Evolutionary conservation across 2,797 vertebrate species (phyloP).

Genomic region (Etheostoma perlongum): DNA sequence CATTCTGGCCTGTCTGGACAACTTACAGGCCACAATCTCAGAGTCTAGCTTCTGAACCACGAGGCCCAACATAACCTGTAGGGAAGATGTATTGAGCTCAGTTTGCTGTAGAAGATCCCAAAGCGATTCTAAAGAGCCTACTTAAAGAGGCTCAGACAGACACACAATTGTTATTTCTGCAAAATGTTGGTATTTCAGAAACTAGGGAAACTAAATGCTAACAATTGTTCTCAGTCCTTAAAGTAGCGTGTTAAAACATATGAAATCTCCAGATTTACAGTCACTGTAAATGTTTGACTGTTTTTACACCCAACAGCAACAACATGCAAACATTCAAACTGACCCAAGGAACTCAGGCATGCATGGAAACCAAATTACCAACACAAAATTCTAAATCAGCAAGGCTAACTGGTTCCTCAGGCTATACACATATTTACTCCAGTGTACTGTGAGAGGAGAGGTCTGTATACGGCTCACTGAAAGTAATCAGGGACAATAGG

Average conservation of each 20-base stretch:
- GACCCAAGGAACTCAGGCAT: neutral
- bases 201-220: neutral
- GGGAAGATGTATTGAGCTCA: neutral
- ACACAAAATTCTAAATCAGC: neutral
- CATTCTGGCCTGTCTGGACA: constrained; percentile 63
- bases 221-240: neutral
- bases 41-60: constrained; percentile 17
- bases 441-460: constrained; percentile 16
- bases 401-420: constrained; percentile 14
- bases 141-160: constrained; percentile 4
- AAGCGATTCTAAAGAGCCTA: neutral
- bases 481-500: constrained; percentile 62
- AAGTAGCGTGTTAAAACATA: constrained; percentile 4
- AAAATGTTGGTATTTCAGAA: constrained; percentile 4
- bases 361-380: constrained; percentile 33
- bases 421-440: constrained; percentile 16
- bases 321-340: constrained; percentile 11
- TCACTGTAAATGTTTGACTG: neutral
- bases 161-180: constrained; percentile 1
- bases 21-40: constrained; percentile 54
- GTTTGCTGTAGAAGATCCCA: neutral
- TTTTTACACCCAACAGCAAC: constrained; percentile 2
- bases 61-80: constrained; percentile 4
- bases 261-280: neutral
- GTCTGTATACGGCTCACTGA: constrained; percentile 59